Conservation (phyloP, 1,140 invertebrate species). For the Drosophila fuyamai region DNA sequence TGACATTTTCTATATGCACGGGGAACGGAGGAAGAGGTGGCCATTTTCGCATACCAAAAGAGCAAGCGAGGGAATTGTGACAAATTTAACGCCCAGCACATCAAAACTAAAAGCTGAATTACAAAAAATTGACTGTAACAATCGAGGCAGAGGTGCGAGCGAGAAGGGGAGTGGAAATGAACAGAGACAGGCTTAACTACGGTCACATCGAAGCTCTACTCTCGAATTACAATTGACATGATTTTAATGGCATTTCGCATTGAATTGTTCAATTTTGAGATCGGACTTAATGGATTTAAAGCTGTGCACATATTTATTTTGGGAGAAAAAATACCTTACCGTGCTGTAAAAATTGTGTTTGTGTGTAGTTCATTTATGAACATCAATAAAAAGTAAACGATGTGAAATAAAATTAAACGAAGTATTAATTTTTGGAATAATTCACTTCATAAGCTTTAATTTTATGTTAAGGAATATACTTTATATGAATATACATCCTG, state of each 20-base stretch:
- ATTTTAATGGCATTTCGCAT: slow-evolving; percentile 62
- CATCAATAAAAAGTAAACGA: background rate
- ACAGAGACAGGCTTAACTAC: slow-evolving; percentile 48
- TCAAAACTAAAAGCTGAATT: slow-evolving; percentile 66
- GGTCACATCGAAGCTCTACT: slow-evolving; percentile 46
- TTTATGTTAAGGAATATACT: too few relatives aligned
- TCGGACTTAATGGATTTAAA: slow-evolving; percentile 34
- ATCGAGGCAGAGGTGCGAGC: slow-evolving; percentile 5
- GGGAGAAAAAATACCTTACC: slow-evolving; percentile 2
- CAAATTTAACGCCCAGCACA: slow-evolving; percentile 72
- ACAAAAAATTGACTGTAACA: slow-evolving; percentile 31
- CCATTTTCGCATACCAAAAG: slow-evolving; percentile 5
- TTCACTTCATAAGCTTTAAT: too few relatives aligned
- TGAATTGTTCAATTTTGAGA: slow-evolving; percentile 35
- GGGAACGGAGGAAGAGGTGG: slow-evolving; percentile 4
- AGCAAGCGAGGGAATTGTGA: slow-evolving; percentile 44
- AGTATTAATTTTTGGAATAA: too few relatives aligned
- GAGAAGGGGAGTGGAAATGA: background rate
- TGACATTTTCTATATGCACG: slow-evolving; percentile 65
- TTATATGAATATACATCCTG: too few relatives aligned
- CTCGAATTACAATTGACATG: slow-evolving; percentile 64
- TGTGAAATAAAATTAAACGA: background rate
- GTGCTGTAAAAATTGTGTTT: background rate
- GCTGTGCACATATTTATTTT: slow-evolving; percentile 21
- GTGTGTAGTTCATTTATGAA: background rate